phyloP scores from a whole-genome alignment of 2,888 invertebrate genomes.

The Toxonevra muliebris region DNA sequence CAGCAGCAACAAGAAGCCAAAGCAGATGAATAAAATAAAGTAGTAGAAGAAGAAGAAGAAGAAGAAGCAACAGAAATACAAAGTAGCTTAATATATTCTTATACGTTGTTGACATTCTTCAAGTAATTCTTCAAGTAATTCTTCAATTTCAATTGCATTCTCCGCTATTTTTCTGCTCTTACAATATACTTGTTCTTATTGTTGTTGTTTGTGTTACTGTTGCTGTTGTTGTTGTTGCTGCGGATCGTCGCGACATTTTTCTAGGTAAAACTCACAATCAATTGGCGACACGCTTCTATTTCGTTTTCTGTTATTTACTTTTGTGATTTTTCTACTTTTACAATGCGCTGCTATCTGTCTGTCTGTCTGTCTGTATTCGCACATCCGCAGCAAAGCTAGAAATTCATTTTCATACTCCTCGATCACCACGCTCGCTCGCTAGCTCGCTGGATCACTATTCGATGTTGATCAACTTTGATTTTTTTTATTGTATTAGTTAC shows the following conservation, averaged over 20 bases:
- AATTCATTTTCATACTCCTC: not conserved
- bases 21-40: not conserved
- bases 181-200: conserved; percentile 20
- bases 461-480: not conserved
- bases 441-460: not conserved
- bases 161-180: conserved; percentile 47
- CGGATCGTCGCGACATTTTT: conserved; percentile 62
- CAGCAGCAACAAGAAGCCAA: too few species aligned
- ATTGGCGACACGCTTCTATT: conserved; percentile 62
- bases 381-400: conserved; percentile 18
- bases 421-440: not conserved
- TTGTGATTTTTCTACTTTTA: too few species aligned
- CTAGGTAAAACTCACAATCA: conserved; percentile 64
- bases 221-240: conserved; percentile 31
- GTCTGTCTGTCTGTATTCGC: conserved; percentile 16
- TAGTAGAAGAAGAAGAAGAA: not conserved
- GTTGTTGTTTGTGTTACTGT: conserved; percentile 36
- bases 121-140: conserved; percentile 61
- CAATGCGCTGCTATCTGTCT: not conserved
- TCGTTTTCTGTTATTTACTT: conserved; percentile 12
- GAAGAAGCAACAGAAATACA: not conserved
- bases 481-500: not conserved
- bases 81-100: conserved; percentile 24
- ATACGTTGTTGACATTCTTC: conserved; percentile 53
- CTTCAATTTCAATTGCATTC: conserved; percentile 63